These are phyloP conservation scores for Drosophila pseudoobscura DNA, from an alignment of 1,140 invertebrate genomes.

Conservation along the genomic window DNA sequence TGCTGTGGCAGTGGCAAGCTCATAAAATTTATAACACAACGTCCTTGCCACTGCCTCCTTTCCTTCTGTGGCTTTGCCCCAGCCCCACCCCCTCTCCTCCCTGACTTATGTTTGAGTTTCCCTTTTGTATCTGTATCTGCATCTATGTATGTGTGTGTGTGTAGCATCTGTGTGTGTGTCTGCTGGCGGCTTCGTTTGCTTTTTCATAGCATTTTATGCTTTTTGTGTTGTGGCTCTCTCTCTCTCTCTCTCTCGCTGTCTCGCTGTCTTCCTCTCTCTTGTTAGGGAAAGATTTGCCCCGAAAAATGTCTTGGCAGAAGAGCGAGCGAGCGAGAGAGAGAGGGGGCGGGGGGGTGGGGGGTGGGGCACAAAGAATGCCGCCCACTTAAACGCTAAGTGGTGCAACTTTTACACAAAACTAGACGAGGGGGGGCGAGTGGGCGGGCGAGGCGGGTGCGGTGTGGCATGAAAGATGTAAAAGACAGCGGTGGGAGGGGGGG, in stretches of 20 bases:
- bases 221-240: slow-evolving; percentile 55
- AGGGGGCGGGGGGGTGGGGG: neutral
- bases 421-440: neutral
- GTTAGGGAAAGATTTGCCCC: slow-evolving; percentile 73
- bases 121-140: slow-evolving; percentile 24
- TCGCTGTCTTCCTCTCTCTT: slow-evolving; percentile 29
- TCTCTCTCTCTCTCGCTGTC: no score
- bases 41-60: slow-evolving; percentile 68
- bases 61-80: slow-evolving; percentile 67
- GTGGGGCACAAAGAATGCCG: slow-evolving; percentile 52
- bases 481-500: no score
- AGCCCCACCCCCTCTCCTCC: no score
- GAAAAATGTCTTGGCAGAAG: slow-evolving; percentile 65
- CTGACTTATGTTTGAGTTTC: slow-evolving; percentile 17
- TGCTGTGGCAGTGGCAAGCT: slow-evolving; percentile 73
- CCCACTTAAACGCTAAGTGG: slow-evolving; percentile 80
- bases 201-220: slow-evolving; percentile 80
- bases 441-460: slow-evolving; percentile 23
- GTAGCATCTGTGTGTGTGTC: slow-evolving; percentile 41
- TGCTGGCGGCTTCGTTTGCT: slow-evolving; percentile 68
- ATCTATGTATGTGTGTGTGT: neutral
- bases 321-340: slow-evolving; percentile 4
- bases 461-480: slow-evolving; percentile 11
- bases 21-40: slow-evolving; percentile 82
- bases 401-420: slow-evolving; percentile 49